A percentile compares a stretch with the other conserved stretches of the same genome.
Evolutionary conservation across 2,113 vertebrate genomes (phyloP).

Genomic region (Rousettus leschenaultii): DNA sequence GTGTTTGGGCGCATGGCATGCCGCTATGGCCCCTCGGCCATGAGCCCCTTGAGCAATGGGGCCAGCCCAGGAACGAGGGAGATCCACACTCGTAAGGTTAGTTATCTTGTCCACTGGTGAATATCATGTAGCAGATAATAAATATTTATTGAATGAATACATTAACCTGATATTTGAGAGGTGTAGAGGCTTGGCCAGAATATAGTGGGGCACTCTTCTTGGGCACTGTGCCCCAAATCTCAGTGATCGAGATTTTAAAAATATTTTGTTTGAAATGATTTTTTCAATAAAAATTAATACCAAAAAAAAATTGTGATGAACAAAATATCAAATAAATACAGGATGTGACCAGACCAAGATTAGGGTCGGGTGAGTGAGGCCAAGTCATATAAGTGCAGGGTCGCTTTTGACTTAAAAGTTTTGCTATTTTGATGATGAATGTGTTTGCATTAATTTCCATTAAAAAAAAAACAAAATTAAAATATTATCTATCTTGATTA

Average conservation of each 20-base stretch:
- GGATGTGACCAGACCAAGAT: not conserved
- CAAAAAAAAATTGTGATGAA: not conserved
- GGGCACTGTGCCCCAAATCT: not conserved
- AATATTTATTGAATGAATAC: not conserved
- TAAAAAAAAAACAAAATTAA: not conserved
- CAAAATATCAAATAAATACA: not conserved
- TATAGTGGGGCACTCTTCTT: not conserved
- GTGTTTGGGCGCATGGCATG: too few relatives aligned
- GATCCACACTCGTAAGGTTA: not conserved
- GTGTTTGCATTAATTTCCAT: not conserved
- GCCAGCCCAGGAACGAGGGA: not conserved
- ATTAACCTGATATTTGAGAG: not conserved
- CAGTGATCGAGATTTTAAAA: not conserved
- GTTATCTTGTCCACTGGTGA: not conserved
- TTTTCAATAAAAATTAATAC: not conserved
- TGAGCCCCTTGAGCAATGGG: too few relatives aligned
- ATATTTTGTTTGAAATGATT: slow-evolving; percentile 34
- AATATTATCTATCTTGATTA: not conserved
- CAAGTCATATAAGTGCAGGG: not conserved
- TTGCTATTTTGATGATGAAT: not conserved
- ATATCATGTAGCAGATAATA: not conserved
- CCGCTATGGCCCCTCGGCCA: not conserved
- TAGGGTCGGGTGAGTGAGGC: not conserved
- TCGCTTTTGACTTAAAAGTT: not conserved
- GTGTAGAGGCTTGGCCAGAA: too few relatives aligned